Evolutionary conservation across 1,140 invertebrate genomes (phyloP), one percentile per base, ranked within the genome.

Genomic region (Drosophila pseudoananassae): DNA sequence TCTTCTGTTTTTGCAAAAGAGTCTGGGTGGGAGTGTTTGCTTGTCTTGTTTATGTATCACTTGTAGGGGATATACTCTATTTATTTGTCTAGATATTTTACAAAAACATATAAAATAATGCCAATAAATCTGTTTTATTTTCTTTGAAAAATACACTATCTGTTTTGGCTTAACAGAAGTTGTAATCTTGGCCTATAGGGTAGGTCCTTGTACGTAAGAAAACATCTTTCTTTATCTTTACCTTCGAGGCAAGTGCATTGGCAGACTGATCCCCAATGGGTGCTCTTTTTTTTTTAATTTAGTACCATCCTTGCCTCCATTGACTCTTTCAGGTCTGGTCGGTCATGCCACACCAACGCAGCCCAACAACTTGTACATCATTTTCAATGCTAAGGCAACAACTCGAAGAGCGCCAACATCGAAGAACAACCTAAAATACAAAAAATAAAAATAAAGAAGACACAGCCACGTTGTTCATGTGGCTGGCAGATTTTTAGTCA

Each of bases 331-430:
- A 76, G 78, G 60, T 80, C 78, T 76, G 53, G 8, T 8, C 43
- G 15, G 43, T 25, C 46, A 47, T 54, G 80, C 76, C 73, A 81
- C 82, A 85, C 82, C 81, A 85, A 84, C 81, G 81, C 81, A 84
- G 64, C 52, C 31, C 54, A 79, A 65, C 77, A 88, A 88, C 82
- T 85, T 85, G 82, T 85, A 88, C 82, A 85, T 85, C 82, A 85
- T 85, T 85, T 85, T 85, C 82, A 85, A 85, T 85, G 82, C 82
- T 85, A 85, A 85, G 58, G 64, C 83, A 88, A 83, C 79, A 88
- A 4, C 33, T 36, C 82, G 77, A 69, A 82, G 65, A 70, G 47
- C 76, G 61, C 23, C 60, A 65, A 78, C 76, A 40, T 25, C 54
- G 25, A 29, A 29, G 14, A 52, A 40, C 49, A 50, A 49, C 45